Conservation (phyloP, 2,888 invertebrate species). For the Athalia rosae region DNA sequence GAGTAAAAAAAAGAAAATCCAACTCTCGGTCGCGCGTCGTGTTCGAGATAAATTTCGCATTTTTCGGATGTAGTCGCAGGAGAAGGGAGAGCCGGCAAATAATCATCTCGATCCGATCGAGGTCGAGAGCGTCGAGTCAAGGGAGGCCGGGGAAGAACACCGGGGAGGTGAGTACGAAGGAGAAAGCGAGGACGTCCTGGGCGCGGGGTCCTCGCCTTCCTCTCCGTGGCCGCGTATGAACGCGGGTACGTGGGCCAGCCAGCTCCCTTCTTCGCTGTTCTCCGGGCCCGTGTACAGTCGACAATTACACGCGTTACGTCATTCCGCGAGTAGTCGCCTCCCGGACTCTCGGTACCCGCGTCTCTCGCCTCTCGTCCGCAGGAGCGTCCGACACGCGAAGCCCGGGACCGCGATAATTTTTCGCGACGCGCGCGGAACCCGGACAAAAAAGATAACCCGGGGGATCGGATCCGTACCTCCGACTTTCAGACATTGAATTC, state of each 20-base stretch:
- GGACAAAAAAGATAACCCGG: too few species aligned
- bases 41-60: background rate
- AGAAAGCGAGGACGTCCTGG: conserved; percentile 42
- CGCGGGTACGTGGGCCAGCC: conserved; percentile 59
- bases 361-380: conserved; percentile 41
- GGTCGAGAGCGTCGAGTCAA: background rate
- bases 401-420: background rate
- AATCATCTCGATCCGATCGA: background rate
- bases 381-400: conserved; percentile 16
- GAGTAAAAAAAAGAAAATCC: too few species aligned
- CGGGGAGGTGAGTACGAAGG: conserved; percentile 1
- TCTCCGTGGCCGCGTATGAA: conserved; percentile 56
- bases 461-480: too few species aligned
- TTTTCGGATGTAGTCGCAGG: background rate
- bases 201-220: conserved; percentile 43
- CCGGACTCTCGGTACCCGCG: conserved; percentile 45
- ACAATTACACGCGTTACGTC: conserved; percentile 72
- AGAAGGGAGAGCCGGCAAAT: background rate
- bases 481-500: too few species aligned
- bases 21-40: too few species aligned
- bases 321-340: conserved; percentile 54
- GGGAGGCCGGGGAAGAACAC: conserved; percentile 3
- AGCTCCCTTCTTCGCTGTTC: conserved; percentile 68
- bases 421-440: background rate
- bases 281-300: conserved; percentile 68